Percentiles rank a stretch among this genome's conserved stretches.
phyloP scores from a whole-genome alignment of 2,113 vertebrate species.

The Arizona elegans region DNA sequence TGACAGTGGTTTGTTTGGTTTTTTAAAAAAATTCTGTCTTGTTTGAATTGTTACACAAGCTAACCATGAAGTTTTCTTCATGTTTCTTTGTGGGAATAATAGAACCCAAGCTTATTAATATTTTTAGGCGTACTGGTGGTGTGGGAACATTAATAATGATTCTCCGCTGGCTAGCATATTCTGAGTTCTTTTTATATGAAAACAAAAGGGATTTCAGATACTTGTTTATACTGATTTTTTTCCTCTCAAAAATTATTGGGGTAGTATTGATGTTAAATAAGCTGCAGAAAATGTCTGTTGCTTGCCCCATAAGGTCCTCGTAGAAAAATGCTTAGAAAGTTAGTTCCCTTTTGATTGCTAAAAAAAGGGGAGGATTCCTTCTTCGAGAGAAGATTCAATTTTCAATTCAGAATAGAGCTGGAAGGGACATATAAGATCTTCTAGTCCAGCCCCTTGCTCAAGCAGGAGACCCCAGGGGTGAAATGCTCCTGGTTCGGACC shows the following conservation, averaged over 20 bases:
- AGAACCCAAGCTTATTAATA: neutral
- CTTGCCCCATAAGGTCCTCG: neutral
- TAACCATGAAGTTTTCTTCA: neutral
- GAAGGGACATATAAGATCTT: neutral
- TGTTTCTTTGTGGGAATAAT: neutral
- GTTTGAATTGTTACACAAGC: neutral
- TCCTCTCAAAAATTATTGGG: neutral
- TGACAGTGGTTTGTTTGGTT: neutral
- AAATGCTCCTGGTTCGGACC: too few species aligned
- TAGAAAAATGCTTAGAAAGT: neutral
- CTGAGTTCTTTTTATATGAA: neutral
- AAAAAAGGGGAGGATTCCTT: neutral
- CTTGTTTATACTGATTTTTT: neutral
- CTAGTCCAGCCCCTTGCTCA: neutral
- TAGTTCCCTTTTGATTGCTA: neutral
- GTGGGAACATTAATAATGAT: neutral
- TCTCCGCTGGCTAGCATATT: neutral
- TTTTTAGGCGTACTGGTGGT: neutral
- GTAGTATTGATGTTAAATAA: neutral
- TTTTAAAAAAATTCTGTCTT: neutral
- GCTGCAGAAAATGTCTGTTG: neutral
- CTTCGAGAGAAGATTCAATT: neutral
- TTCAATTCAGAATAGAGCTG: neutral
- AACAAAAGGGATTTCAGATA: neutral
- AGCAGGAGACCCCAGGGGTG: too few species aligned